Evolutionary conservation across 2,888 invertebrate species (phyloP).

Genomic region (Lasioglossum vierecki): DNA sequence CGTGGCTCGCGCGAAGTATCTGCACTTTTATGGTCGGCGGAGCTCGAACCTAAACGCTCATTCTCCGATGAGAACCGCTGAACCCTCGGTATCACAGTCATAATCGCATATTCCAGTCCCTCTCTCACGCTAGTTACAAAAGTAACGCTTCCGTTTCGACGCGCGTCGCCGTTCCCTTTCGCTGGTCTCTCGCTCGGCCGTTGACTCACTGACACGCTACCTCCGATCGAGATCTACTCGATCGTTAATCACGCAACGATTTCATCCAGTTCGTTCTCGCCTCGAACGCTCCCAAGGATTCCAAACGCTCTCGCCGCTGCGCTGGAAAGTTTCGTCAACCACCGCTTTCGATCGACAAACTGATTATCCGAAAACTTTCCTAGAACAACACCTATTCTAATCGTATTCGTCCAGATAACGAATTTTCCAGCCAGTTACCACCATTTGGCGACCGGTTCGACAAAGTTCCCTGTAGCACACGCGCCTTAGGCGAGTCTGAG

Average conservation of each 20-base stretch:
- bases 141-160: constrained; percentile 2
- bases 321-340: neutral
- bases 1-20: constrained; percentile 37
- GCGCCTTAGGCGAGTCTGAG: neutral
- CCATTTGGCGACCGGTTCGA: neutral
- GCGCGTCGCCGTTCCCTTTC: constrained; percentile 9
- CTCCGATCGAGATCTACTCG: neutral
- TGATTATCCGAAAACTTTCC: too few species aligned
- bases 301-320: neutral
- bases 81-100: constrained; percentile 69
- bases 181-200: constrained; percentile 2
- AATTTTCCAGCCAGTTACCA: neutral
- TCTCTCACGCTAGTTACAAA: constrained; percentile 15
- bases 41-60: constrained; percentile 46
- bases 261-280: neutral
- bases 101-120: constrained; percentile 35
- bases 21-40: constrained; percentile 41
- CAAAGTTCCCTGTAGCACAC: neutral
- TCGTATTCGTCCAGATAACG: neutral
- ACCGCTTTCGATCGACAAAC: neutral
- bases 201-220: neutral
- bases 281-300: constrained; percentile 1
- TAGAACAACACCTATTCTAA: too few species aligned
- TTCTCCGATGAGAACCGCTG: constrained; percentile 38
- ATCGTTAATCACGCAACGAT: constrained; percentile 13